These are phyloP conservation scores for Siphlonurus alternatus DNA, from an alignment of 2,888 invertebrate species.

Conservation along the genomic window DNA sequence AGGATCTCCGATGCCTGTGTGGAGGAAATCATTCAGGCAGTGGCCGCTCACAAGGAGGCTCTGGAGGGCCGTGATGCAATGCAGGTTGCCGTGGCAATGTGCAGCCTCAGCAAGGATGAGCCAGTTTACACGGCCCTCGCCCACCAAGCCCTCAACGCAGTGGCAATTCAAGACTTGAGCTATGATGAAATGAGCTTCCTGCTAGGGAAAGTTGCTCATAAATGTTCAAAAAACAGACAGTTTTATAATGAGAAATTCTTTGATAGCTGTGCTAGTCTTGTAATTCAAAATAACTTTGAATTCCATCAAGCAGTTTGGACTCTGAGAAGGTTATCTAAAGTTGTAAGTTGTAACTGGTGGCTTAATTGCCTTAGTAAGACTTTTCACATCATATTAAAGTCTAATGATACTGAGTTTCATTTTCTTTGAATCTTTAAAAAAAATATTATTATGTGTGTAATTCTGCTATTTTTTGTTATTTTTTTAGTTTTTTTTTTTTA, in stretches of 20 bases:
- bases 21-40: slow-evolving; percentile 18
- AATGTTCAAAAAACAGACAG: slow-evolving; percentile 17
- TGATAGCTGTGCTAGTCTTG: slow-evolving; percentile 35
- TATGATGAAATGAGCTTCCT: slow-evolving; percentile 30
- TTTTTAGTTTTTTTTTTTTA: no score
- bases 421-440: no score
- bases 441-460: no score
- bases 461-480: no score
- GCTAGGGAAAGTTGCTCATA: neutral
- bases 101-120: neutral
- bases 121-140: slow-evolving; percentile 30
- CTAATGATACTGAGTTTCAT: no score
- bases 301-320: slow-evolving; percentile 33
- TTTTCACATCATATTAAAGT: neutral
- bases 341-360: slow-evolving; percentile 30
- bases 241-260: slow-evolving; percentile 44
- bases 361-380: neutral
- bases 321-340: slow-evolving; percentile 33
- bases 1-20: slow-evolving; percentile 33
- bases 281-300: slow-evolving; percentile 33
- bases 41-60: neutral
- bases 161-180: slow-evolving; percentile 28
- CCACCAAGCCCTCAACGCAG: slow-evolving; percentile 32
- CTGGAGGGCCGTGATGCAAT: neutral
- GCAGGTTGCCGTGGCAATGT: neutral